phyloP scores from a whole-genome alignment of 2,888 invertebrate species.

The Gari tellinella region DNA sequence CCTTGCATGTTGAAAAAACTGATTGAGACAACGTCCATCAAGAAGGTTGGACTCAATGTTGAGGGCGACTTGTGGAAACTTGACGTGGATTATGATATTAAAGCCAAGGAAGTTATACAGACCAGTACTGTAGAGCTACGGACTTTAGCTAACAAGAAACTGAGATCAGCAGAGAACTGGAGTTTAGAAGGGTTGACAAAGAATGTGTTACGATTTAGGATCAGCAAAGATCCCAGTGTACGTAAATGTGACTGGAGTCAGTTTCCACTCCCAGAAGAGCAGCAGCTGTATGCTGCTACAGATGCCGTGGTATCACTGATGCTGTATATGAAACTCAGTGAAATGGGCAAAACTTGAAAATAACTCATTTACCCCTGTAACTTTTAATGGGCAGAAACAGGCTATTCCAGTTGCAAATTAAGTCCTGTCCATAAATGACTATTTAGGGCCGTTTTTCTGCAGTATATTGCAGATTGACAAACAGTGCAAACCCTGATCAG shows the following conservation, averaged over 20 bases:
- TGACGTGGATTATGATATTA: slow-evolving; percentile 72
- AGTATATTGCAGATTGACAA: no score
- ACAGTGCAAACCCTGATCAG: no score
- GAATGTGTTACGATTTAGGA: slow-evolving; percentile 67
- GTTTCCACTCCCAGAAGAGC: slow-evolving; percentile 70
- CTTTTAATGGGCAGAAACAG: no score
- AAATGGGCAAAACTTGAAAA: no score
- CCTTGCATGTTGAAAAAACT: slow-evolving; percentile 66
- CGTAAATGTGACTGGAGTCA: slow-evolving; percentile 74
- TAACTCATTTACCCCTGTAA: no score
- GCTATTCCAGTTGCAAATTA: no score
- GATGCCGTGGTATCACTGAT: slow-evolving; percentile 72
- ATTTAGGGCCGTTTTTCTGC: no score
- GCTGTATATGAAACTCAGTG: slow-evolving; percentile 50
- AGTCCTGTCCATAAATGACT: no score
- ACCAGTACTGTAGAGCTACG: slow-evolving; percentile 67
- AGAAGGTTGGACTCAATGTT: slow-evolving; percentile 74
- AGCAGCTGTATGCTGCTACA: slow-evolving; percentile 73
- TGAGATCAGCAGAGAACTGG: slow-evolving; percentile 75
- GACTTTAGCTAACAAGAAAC: slow-evolving; percentile 68
- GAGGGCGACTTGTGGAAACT: slow-evolving; percentile 77
- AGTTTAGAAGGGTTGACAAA: slow-evolving; percentile 73
- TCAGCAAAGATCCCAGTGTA: slow-evolving; percentile 68
- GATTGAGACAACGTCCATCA: slow-evolving; percentile 59
- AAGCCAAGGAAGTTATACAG: slow-evolving; percentile 62